Evolutionary conservation across 2,797 vertebrate genomes (phyloP).

Genomic region (Phrynocephalus guinanensis): DNA sequence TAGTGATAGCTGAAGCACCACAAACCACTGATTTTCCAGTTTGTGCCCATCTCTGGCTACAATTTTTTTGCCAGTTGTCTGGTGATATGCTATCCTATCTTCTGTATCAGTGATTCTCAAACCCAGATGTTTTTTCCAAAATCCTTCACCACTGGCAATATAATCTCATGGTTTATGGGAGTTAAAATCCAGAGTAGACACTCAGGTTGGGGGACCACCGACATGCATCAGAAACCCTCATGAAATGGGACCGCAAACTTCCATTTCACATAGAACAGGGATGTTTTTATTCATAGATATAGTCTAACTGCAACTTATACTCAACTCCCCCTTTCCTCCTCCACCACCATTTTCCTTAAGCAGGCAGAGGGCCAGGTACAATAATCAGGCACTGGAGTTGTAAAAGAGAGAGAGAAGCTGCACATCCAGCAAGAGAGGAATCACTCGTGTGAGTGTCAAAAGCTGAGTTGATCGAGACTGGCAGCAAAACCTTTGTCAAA

Average conservation of each 20-base stretch:
- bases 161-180: no score
- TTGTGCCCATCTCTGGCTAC: no score
- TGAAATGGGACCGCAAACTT: background rate
- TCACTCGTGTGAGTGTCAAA: background rate
- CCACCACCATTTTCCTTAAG: rapidly evolving
- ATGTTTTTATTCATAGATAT: background rate
- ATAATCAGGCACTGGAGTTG: background rate
- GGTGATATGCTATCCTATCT: background rate
- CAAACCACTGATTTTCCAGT: no score
- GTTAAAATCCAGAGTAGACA: no score
- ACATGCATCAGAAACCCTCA: background rate
- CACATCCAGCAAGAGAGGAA: background rate
- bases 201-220: background rate
- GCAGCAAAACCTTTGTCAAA: constrained; percentile 40
- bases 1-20: no score
- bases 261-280: background rate
- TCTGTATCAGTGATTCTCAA: no score
- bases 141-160: no score
- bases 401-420: background rate
- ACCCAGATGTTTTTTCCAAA: no score
- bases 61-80: background rate
- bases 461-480: background rate
- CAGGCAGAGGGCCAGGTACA: background rate
- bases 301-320: background rate
- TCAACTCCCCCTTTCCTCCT: background rate